Evolutionary conservation across 2,797 vertebrate genomes (phyloP), one percentile per base, ranked within the genome.

Genomic region (Enteromius paludinosus): DNA sequence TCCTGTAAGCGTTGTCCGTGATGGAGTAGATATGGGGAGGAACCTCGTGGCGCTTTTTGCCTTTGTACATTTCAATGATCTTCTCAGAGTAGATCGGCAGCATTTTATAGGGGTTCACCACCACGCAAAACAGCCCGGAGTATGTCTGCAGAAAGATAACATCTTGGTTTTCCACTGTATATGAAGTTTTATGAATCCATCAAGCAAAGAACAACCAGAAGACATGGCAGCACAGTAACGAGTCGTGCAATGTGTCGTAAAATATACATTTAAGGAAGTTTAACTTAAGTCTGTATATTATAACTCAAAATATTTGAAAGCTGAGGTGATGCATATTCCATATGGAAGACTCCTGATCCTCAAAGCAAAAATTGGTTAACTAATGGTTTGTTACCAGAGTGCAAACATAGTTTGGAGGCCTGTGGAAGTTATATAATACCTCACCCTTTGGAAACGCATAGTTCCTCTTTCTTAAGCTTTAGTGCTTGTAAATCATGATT

Each of bases 61-160:
- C 98, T 91, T 98, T 99, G 92, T 99, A 99, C 96, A 99, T 99
- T 52, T 99, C 97, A 0, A 99, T 96, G 49, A 99, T 97, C 94
- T 98, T 98, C 88, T 98, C 97, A 0, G 97, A 97, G 87, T 99
- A 99, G 93, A 99, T 99, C 79, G 98, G 98, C 87, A 99, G 93
- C 87, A 97, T 95, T 92, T 98, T 99, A 91, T 99, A 99, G 3
- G 98, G 98, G 85, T 99, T 99, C 78, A 99, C 90, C 87, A 99
- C 98, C 59, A 99, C 97, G 0, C 98, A 99, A 94, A 99, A 99
- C 84, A 99, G 95, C 20, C 98, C 98, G 0, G 98, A 99, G 91
- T 98, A 99, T 0, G 98, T 99, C 97, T 99, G 94, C 2, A 77
- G 38, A 61, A 75, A 70, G 25, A 77, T 1, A 59, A 59, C 12